Conservation (phyloP, 2,113 vertebrate species). For the Xyrauchen texanus region DNA sequence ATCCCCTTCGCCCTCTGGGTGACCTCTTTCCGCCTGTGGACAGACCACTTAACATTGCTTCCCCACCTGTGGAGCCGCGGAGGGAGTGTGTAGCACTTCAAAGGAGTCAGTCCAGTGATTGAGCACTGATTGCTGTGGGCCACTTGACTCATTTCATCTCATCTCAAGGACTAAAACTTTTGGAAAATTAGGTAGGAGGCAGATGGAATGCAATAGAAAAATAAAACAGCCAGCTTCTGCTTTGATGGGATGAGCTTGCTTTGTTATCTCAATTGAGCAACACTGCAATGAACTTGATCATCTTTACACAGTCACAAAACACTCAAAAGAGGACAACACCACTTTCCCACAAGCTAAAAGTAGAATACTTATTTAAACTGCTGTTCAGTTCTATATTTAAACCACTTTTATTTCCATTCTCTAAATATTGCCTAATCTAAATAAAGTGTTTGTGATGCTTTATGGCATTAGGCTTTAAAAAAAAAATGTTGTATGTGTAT, state of each 20-base stretch:
- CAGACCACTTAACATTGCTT: slow-evolving; percentile 64
- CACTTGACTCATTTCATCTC: slow-evolving; percentile 70
- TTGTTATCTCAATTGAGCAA: slow-evolving; percentile 37
- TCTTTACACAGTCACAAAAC: neutral
- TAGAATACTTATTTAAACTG: neutral
- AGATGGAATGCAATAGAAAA: slow-evolving; percentile 43
- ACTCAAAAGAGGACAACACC: neutral
- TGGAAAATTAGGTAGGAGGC: slow-evolving; percentile 43
- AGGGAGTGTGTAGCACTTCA: slow-evolving; percentile 64
- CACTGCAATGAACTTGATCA: slow-evolving; percentile 7
- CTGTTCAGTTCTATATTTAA: neutral
- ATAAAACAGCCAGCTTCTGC: slow-evolving; percentile 17
- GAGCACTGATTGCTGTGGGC: slow-evolving; percentile 65
- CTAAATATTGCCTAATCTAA: slow-evolving; percentile 12
- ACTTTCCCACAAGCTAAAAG: neutral
- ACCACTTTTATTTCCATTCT: neutral
- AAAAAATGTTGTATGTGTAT: too few species aligned
- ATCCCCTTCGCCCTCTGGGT: slow-evolving; percentile 61
- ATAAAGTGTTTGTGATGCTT: neutral
- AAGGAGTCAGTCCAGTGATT: slow-evolving; percentile 63
- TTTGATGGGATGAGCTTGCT: slow-evolving; percentile 24
- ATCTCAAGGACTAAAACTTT: slow-evolving; percentile 60
- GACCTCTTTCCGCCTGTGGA: slow-evolving; percentile 65
- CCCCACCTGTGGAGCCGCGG: slow-evolving; percentile 68
- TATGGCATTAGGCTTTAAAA: neutral